Evolutionary conservation across 2,113 vertebrate genomes (phyloP).

Genomic region (Percopsis transmontana): DNA sequence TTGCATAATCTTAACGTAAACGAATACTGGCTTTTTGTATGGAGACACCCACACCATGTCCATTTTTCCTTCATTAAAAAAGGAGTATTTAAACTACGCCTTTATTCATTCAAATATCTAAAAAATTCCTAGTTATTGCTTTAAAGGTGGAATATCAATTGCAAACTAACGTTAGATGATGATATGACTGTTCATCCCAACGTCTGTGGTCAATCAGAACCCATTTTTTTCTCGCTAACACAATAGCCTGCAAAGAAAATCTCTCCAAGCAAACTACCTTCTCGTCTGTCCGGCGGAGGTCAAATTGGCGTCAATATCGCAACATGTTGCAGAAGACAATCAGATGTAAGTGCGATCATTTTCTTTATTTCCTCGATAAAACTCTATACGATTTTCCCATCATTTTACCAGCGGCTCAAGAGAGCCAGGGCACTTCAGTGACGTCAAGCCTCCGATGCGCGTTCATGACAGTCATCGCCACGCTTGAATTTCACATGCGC

Average conservation of each 20-base stretch:
- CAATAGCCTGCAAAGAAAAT: conserved; percentile 59
- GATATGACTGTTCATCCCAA: conserved; percentile 39
- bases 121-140: not conserved
- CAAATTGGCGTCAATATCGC: conserved; percentile 13
- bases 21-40: conserved; percentile 27
- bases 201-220: conserved; percentile 52
- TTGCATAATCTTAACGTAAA: conserved; percentile 12
- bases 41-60: conserved; percentile 67
- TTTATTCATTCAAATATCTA: conserved; percentile 11
- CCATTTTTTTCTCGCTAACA: conserved; percentile 59
- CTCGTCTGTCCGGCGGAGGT: conserved; percentile 33
- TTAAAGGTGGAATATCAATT: not conserved
- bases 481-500: conserved; percentile 67
- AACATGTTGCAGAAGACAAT: conserved; percentile 28
- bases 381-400: conserved; percentile 61
- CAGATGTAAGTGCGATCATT: conserved; percentile 32
- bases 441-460: conserved; percentile 78
- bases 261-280: conserved; percentile 66
- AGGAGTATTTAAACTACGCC: conserved; percentile 9
- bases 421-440: conserved; percentile 79
- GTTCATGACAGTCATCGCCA: conserved; percentile 68
- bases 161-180: conserved; percentile 12
- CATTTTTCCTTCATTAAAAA: conserved; percentile 41
- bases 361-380: conserved; percentile 42
- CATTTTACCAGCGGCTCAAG: conserved; percentile 73